phyloP scores from a whole-genome alignment of 2,113 vertebrate genomes.

The Corythoichthys intestinalis region DNA sequence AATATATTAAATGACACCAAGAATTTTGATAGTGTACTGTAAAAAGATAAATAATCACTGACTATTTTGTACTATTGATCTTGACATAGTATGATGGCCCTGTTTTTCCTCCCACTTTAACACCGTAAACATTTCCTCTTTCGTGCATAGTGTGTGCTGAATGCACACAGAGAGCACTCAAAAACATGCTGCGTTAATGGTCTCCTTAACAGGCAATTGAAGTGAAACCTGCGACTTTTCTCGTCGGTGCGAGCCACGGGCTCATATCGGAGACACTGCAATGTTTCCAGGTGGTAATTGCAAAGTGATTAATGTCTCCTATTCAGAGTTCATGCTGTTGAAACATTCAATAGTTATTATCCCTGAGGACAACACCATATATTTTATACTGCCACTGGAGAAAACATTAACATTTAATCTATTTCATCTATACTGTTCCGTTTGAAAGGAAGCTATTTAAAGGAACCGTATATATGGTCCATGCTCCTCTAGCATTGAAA shows the following conservation, averaged over 20 bases:
- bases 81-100: neutral
- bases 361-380: neutral
- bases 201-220: neutral
- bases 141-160: neutral
- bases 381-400: neutral
- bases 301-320: conserved; percentile 1
- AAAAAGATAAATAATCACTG: neutral
- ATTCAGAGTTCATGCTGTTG: neutral
- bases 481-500: too few relatives aligned
- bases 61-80: neutral
- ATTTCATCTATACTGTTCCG: neutral
- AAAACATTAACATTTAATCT: neutral
- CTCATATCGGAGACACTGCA: neutral
- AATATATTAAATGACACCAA: neutral
- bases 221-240: neutral
- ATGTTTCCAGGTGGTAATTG: neutral
- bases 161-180: neutral
- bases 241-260: neutral
- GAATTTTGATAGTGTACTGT: neutral
- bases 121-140: neutral
- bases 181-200: neutral
- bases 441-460: too few relatives aligned
- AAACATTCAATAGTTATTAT: neutral
- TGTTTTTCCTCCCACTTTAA: neutral
- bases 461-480: too few relatives aligned